Percentiles rank a stretch among this genome's conserved stretches.
Evolutionary conservation across 2,113 vertebrate species (phyloP).

Genomic region (Daphoenositta chrysoptera): DNA sequence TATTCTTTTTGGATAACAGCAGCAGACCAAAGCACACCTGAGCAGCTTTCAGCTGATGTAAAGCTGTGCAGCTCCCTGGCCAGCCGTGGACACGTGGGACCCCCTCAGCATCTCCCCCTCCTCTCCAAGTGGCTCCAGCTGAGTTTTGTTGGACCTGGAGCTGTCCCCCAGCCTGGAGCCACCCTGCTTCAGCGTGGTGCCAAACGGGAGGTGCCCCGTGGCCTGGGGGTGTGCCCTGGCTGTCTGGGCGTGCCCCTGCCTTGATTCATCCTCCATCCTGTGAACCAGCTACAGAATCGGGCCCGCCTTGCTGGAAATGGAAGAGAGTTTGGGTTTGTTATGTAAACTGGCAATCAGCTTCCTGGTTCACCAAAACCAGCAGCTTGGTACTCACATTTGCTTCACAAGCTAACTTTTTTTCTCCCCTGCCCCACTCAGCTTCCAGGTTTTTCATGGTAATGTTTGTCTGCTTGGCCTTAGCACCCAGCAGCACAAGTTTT

Average conservation of each 20-base stretch:
- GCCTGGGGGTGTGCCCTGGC: neutral
- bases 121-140: neutral
- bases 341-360: neutral
- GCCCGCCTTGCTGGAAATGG: neutral
- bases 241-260: fast-evolving
- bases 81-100: fast-evolving
- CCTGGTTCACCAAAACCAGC: neutral
- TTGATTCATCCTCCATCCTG: neutral
- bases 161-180: fast-evolving
- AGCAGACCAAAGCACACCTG: neutral
- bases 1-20: neutral
- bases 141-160: neutral
- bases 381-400: neutral
- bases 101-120: neutral
- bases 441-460: fast-evolving
- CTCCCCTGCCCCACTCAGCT: neutral
- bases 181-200: fast-evolving
- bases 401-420: neutral
- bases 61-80: fast-evolving
- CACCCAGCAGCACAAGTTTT: neutral
- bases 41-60: neutral
- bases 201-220: fast-evolving
- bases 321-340: neutral
- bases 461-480: neutral
- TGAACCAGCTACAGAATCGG: neutral